Percentiles rank a stretch among this genome's conserved stretches.
These are phyloP conservation scores for Blastobasis lacticolella DNA, from an alignment of 2,888 invertebrate genomes.

Conservation along the genomic window DNA sequence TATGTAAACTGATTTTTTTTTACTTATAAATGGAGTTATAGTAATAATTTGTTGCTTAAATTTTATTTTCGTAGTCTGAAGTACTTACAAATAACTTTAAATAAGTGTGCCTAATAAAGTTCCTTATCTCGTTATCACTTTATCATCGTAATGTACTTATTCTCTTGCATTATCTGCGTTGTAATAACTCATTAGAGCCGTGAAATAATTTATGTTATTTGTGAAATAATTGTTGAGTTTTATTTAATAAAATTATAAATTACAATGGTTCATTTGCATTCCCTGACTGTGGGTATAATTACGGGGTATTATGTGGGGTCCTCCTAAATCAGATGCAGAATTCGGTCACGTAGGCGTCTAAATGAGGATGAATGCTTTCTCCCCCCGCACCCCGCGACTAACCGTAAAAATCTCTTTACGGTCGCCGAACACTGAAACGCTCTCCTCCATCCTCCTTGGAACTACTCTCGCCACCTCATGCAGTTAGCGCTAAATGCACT, in stretches of 20 bases:
- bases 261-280: conserved; percentile 17
- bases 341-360: conserved; percentile 52
- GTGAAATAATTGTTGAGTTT: conserved; percentile 69
- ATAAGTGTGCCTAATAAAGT: conserved; percentile 27
- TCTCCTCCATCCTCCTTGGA: conserved; percentile 42
- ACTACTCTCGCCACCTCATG: conserved; percentile 22
- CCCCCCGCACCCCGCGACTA: conserved; percentile 15
- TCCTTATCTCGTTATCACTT: conserved; percentile 26
- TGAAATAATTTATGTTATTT: conserved; percentile 35
- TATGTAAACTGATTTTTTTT: conserved; percentile 41
- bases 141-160: conserved; percentile 5
- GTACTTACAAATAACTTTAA: conserved; percentile 9
- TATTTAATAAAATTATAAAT: conserved; percentile 58
- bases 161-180: conserved; percentile 36
- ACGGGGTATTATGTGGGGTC: too few relatives aligned
- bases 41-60: conserved; percentile 24
- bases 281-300: not conserved
- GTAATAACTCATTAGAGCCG: conserved; percentile 22
- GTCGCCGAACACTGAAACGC: conserved; percentile 58
- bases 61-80: conserved; percentile 7
- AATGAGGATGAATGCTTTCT: conserved; percentile 50
- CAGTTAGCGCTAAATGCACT: too few relatives aligned
- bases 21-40: conserved; percentile 43
- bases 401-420: conserved; percentile 66
- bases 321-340: conserved; percentile 39